These are phyloP conservation scores for Anguilla anguilla DNA, from an alignment of 2,797 vertebrate species.

Conservation along the genomic window DNA sequence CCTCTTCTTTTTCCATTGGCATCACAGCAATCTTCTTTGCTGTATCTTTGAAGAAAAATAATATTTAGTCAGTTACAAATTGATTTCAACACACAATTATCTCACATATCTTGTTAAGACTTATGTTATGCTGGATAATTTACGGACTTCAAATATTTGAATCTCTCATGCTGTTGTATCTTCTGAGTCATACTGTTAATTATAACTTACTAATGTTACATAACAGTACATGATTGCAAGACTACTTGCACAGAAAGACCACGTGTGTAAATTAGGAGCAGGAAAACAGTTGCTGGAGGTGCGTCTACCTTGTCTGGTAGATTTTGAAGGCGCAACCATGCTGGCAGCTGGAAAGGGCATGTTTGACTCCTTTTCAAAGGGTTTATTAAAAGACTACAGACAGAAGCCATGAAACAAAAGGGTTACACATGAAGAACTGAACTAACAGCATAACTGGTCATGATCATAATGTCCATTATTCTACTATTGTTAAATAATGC, in stretches of 20 bases:
- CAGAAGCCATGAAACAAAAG: slow-evolving; percentile 32
- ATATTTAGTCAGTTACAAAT: slow-evolving; percentile 7
- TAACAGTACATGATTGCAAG: not conserved
- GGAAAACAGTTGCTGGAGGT: not conserved
- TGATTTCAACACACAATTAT: not conserved
- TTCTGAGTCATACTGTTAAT: not conserved
- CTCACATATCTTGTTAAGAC: not conserved
- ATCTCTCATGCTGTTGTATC: not conserved
- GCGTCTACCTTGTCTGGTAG: slow-evolving; percentile 72
- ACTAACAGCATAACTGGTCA: not conserved
- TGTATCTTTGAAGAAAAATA: slow-evolving; percentile 52
- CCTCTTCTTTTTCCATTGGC: slow-evolving; percentile 67
- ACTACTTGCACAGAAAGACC: not conserved
- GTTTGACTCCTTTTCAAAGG: slow-evolving; percentile 69
- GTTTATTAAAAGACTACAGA: slow-evolving; percentile 70
- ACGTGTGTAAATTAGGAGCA: not conserved
- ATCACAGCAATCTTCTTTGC: slow-evolving; percentile 61
- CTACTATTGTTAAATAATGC: not conserved
- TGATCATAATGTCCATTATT: not conserved
- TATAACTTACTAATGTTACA: not conserved
- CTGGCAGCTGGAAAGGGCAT: slow-evolving; percentile 62
- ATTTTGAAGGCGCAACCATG: slow-evolving; percentile 60
- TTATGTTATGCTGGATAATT: not conserved
- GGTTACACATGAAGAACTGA: not conserved
- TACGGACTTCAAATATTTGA: not conserved